Evolutionary conservation across 2,888 invertebrate species (phyloP).

Genomic region (Taenaris catops): DNA sequence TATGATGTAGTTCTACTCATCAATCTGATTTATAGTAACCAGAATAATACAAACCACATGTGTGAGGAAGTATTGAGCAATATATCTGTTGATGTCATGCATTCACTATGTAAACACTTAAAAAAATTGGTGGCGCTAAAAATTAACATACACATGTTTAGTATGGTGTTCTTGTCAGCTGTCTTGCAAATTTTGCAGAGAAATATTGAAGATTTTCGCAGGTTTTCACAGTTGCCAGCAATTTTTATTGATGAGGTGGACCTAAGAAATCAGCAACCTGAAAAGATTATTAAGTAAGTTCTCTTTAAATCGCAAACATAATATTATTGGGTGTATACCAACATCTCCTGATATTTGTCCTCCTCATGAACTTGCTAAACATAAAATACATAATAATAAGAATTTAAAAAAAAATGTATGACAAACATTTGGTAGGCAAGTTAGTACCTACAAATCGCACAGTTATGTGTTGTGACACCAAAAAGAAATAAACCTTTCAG

Average conservation of each 20-base stretch:
- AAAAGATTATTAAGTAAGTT: conserved; percentile 79
- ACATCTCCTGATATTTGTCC: too few species aligned
- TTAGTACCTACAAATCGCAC: too few species aligned
- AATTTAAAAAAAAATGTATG: too few species aligned
- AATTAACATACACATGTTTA: conserved; percentile 77
- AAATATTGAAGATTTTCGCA: conserved; percentile 59
- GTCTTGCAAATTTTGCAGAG: conserved; percentile 71
- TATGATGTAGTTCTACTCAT: conserved; percentile 83
- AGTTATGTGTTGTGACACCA: too few species aligned
- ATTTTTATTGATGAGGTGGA: conserved; percentile 81
- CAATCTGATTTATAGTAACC: conserved; percentile 85
- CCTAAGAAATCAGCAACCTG: conserved; percentile 75
- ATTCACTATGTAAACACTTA: conserved; percentile 56
- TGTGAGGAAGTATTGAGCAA: conserved; percentile 73
- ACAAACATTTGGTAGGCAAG: too few species aligned
- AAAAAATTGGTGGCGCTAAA: conserved; percentile 75
- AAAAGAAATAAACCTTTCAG: too few species aligned
- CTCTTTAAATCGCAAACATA: too few species aligned
- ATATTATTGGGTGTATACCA: too few species aligned
- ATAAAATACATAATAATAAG: too few species aligned
- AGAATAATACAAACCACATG: conserved; percentile 70
- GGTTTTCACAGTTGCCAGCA: conserved; percentile 76
- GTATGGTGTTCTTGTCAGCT: conserved; percentile 76
- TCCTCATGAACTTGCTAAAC: too few species aligned
- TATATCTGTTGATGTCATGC: conserved; percentile 54